phyloP scores from a whole-genome alignment of 2,888 invertebrate genomes.

The Therioaphis trifolii region DNA sequence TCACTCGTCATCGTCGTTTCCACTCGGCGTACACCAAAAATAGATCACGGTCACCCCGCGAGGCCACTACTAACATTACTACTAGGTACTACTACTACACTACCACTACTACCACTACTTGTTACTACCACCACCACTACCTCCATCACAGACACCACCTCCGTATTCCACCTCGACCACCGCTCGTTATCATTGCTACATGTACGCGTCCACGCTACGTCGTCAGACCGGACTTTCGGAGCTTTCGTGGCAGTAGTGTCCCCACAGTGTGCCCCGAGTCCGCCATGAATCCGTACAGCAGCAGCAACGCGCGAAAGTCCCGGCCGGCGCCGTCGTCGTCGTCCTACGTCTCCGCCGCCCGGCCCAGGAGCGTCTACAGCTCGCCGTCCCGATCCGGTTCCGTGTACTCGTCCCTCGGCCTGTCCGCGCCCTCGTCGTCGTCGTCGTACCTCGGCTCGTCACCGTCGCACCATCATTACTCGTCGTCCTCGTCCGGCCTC shows the following conservation, averaged over 20 bases:
- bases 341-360: conserved; percentile 50
- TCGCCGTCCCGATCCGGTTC: conserved; percentile 61
- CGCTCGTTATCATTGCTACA: background rate
- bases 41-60: conserved; percentile 36
- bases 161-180: no score
- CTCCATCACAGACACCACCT: no score
- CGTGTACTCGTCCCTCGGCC: conserved; percentile 53
- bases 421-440: conserved; percentile 62
- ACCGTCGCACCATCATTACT: conserved; percentile 57
- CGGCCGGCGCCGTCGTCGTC: conserved; percentile 52
- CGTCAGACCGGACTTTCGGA: background rate
- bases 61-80: conserved; percentile 12
- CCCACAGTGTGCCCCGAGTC: no score
- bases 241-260: no score
- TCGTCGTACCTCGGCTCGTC: conserved; percentile 65
- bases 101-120: background rate
- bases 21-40: conserved; percentile 55
- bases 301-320: conserved; percentile 44
- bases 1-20: no score
- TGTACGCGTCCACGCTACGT: conserved; percentile 1
- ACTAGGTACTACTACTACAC: no score
- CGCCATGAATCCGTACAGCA: conserved; percentile 51
- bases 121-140: no score
- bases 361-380: conserved; percentile 58
- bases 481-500: conserved; percentile 66